phyloP scores from a whole-genome alignment of 2,888 invertebrate genomes.

The Lydus trimaculatus region DNA sequence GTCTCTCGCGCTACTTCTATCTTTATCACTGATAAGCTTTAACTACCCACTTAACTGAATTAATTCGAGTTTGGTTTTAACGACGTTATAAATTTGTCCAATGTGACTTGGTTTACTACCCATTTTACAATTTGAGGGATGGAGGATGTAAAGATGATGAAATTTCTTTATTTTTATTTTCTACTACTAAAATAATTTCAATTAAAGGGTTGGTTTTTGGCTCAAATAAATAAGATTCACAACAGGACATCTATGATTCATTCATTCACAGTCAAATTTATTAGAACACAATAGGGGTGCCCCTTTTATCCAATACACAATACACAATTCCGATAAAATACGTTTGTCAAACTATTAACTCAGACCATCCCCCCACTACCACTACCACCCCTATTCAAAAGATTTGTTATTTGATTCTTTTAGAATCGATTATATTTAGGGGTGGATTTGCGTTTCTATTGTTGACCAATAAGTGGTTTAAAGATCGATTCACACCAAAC shows the following conservation, averaged over 20 bases:
- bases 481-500: too few species aligned
- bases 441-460: neutral
- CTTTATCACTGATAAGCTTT: neutral
- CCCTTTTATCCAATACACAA: neutral
- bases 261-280: neutral
- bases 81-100: constrained; percentile 7
- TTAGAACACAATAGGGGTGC: neutral
- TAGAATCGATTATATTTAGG: neutral
- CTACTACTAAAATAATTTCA: neutral
- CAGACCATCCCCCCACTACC: neutral
- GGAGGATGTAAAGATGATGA: neutral
- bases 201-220: neutral
- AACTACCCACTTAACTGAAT: constrained; percentile 5
- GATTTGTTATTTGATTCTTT: neutral
- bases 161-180: neutral
- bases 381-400: neutral
- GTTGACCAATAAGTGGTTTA: neutral
- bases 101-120: neutral
- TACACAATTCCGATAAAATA: neutral
- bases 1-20: neutral
- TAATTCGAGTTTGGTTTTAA: constrained; percentile 10
- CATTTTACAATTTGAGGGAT: neutral
- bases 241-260: constrained; percentile 3
- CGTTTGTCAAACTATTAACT: constrained; percentile 7
- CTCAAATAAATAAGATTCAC: neutral